Evolutionary conservation across 2,797 vertebrate genomes (phyloP), one percentile per base, ranked within the genome.

Genomic region (Leptatherina wallacei): DNA sequence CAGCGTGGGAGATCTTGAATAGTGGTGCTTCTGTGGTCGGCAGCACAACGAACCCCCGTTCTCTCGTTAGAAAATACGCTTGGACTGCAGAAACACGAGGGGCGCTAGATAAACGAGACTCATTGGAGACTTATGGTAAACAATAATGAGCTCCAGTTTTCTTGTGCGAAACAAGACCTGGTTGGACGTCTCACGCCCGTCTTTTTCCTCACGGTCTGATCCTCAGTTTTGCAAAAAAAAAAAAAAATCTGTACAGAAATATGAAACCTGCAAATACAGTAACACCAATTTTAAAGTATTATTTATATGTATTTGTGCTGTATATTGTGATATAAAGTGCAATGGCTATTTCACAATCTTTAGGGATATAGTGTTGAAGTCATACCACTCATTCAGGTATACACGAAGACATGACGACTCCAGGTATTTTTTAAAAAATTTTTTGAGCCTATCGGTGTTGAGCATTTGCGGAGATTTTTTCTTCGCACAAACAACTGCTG

Each of bases 251-350:
- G 79, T 83, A 84, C 81, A 87, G 71, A 87, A 81, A 84, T 63
- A 83, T 51, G 57, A 71, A 78, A 76, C 56, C 74, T 77, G 70
- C 81, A 69, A 78, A 78, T 78, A 77, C 67, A 71, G 71, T 57
- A 62, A 73, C 2, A 82, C 33, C 42, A 72, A 36, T 78, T 81
- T 82, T 79, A 55, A 71, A 84, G 81, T 92, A 89, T 91, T 94
- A 92, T 95, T 94, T 94, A 93, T 93, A 71, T 91, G 86, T 89
- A 83, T 83, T 78, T 89, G 82, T 90, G 82, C 82, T 92, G 88
- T 94, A 89, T 89, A 88, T 91, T 91, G 84, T 91, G 87, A 83
- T 89, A 91, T 92, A 87, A 93, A 83, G 91, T 93, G 92, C 91
- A 92, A 93, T 91, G 83, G 79, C 83, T 77, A 77, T 78, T 82